Percentiles rank a stretch among this genome's conserved stretches.
Evolutionary conservation across 2,113 vertebrate genomes (phyloP).

Genomic region (Neodontobutis hainanensis): DNA sequence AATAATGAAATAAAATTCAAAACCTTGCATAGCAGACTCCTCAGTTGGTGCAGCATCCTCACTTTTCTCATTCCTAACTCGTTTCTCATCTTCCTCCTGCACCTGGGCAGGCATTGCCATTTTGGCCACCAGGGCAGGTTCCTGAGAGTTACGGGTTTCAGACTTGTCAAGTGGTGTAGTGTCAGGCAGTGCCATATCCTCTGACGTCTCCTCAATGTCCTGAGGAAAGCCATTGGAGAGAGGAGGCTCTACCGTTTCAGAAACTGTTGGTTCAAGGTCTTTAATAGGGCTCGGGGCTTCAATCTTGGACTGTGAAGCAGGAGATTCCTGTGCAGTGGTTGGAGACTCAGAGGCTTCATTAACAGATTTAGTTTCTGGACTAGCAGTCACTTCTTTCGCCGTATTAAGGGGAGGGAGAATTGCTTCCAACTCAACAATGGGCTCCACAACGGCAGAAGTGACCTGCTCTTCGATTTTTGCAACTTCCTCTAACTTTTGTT

Average conservation of each 20-base stretch:
- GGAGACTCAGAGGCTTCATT: conserved; percentile 62
- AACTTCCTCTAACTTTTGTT: conserved; percentile 43
- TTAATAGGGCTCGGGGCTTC: conserved; percentile 22
- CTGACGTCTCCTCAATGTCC: conserved; percentile 67
- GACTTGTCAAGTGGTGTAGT: conserved; percentile 82
- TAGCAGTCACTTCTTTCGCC: conserved; percentile 31
- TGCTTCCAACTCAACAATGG: conserved; percentile 17
- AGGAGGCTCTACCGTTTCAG: conserved; percentile 77
- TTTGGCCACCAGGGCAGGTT: conserved; percentile 56
- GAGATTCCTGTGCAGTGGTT: conserved; percentile 44
- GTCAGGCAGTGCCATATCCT: conserved; percentile 73
- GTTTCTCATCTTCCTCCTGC: conserved; percentile 15
- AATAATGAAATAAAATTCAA: neutral
- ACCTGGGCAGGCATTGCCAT: conserved; percentile 40
- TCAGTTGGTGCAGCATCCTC: conserved; percentile 68
- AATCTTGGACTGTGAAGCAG: conserved; percentile 29
- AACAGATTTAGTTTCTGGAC: conserved; percentile 58
- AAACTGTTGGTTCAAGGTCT: conserved; percentile 66
- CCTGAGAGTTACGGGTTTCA: conserved; percentile 64
- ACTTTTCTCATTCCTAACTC: conserved; percentile 46
- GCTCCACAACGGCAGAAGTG: conserved; percentile 9
- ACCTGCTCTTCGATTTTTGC: conserved; percentile 43
- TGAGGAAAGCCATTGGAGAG: conserved; percentile 83
- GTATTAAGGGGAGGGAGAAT: neutral
- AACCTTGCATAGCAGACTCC: conserved; percentile 86